phyloP scores from a whole-genome alignment of 2,888 invertebrate species.

The Augiades crinisus region DNA sequence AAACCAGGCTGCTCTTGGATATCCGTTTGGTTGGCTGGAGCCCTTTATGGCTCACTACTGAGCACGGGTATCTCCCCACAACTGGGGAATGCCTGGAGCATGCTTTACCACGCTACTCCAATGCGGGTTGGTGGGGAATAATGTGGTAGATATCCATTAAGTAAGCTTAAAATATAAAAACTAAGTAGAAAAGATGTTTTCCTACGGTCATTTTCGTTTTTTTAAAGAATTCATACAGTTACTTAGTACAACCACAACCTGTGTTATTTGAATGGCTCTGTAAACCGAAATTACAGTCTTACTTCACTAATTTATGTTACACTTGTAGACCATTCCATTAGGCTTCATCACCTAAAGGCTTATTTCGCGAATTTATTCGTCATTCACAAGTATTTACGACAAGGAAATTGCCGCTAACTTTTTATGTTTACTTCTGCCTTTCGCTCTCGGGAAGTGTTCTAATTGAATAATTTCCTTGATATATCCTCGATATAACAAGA shows the following conservation, averaged over 20 bases:
- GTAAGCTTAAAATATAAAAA: no score
- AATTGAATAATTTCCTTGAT: neutral
- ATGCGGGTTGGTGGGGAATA: no score
- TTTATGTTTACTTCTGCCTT: constrained; percentile 18
- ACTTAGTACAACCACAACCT: neutral
- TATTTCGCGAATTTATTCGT: constrained; percentile 18
- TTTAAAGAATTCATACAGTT: no score
- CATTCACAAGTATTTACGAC: constrained; percentile 23
- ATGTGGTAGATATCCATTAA: no score
- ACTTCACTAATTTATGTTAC: constrained; percentile 17
- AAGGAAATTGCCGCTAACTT: constrained; percentile 23
- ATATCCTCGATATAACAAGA: neutral
- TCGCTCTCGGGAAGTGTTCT: constrained; percentile 1
- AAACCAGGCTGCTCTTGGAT: no score
- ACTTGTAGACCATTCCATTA: constrained; percentile 20
- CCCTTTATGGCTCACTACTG: no score
- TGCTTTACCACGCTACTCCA: no score
- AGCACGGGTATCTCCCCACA: no score
- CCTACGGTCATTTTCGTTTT: no score
- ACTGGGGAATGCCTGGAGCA: no score
- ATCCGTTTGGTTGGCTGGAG: no score
- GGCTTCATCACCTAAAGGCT: constrained; percentile 12
- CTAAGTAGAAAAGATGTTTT: no score
- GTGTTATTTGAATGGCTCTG: constrained; percentile 1
- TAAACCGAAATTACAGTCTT: constrained; percentile 10